Percentiles rank a stretch among this genome's conserved stretches.
These are phyloP conservation scores for Macropus fuliginosus DNA, from an alignment of 2,797 vertebrate species.

Conservation along the genomic window DNA sequence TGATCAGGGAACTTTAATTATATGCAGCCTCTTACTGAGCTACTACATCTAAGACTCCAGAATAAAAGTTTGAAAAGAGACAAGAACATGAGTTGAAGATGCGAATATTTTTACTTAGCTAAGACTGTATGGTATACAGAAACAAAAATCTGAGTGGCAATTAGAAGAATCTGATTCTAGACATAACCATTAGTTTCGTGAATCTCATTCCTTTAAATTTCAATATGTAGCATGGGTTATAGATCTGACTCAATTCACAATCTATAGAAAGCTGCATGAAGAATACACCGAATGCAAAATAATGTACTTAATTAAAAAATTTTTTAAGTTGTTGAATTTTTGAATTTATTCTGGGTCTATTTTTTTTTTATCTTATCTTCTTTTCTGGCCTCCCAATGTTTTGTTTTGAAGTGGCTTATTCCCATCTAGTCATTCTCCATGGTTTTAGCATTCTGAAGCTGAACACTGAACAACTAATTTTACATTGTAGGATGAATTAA, in stretches of 20 bases:
- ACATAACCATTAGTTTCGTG: background rate
- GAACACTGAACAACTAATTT: background rate
- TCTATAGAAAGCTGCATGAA: background rate
- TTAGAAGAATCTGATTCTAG: background rate
- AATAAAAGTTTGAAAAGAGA: background rate
- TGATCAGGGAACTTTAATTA: background rate
- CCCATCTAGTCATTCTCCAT: background rate
- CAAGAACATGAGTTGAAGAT: background rate
- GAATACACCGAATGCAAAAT: background rate
- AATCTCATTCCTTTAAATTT: background rate
- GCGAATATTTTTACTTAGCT: background rate
- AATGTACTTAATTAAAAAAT: background rate
- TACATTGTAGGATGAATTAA: background rate
- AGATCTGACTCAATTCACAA: background rate
- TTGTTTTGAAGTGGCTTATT: background rate
- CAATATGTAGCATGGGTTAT: background rate
- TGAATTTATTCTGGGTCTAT: background rate
- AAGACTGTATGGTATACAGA: background rate
- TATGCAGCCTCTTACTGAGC: background rate
- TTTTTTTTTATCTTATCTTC: background rate
- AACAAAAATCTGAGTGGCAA: background rate
- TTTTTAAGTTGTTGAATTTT: background rate
- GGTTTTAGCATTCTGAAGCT: background rate
- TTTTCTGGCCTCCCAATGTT: background rate
- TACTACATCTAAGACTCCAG: background rate